A percentile compares a stretch with the other conserved stretches of the same genome.
phyloP scores from a whole-genome alignment of 2,113 vertebrate genomes.

The Oceanites oceanicus region DNA sequence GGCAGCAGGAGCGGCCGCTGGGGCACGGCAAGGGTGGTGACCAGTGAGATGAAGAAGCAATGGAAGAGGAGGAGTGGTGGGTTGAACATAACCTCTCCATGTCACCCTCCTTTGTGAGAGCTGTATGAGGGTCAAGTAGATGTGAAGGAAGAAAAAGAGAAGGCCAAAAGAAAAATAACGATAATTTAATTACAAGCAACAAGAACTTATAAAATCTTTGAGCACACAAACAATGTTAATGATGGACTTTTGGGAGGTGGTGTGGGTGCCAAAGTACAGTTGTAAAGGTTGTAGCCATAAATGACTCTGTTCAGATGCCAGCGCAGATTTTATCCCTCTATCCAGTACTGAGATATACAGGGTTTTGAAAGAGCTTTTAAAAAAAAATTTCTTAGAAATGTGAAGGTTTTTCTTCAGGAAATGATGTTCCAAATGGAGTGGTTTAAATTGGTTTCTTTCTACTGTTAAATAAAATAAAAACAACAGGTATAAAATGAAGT shows the following conservation, averaged over 20 bases:
- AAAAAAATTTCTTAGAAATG: background rate
- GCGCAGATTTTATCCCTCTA: background rate
- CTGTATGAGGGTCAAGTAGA: constrained; percentile 54
- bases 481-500: background rate
- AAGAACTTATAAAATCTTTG: background rate
- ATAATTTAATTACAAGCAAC: constrained; percentile 45
- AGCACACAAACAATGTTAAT: background rate
- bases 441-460: background rate
- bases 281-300: background rate
- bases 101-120: constrained; percentile 61
- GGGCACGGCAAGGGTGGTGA: constrained; percentile 71
- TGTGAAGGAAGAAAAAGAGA: constrained; percentile 15
- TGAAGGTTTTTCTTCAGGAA: background rate
- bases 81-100: constrained; percentile 50
- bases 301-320: constrained; percentile 62
- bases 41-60: constrained; percentile 68
- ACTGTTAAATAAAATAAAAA: background rate
- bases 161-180: constrained; percentile 47
- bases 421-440: background rate
- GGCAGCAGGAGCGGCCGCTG: constrained; percentile 74
- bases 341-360: background rate
- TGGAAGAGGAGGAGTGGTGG: constrained; percentile 60
- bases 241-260: background rate
- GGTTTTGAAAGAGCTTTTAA: background rate
- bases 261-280: background rate